phyloP scores from a whole-genome alignment of 2,888 invertebrate species.

The Ischnus inquisitorius region DNA sequence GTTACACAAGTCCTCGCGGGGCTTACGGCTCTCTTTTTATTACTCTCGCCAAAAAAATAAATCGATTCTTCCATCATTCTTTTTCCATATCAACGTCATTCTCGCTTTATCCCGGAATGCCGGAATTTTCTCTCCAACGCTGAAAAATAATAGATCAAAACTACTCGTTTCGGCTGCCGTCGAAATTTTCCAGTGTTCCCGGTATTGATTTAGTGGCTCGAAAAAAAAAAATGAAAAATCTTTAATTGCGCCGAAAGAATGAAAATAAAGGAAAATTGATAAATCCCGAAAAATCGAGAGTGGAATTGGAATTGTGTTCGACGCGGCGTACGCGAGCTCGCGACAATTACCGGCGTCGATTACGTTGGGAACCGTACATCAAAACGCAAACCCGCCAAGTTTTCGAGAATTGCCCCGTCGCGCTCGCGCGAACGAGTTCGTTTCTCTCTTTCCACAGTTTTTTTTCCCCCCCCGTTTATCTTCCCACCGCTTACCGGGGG shows the following conservation, averaged over 20 bases:
- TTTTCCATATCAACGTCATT: no score
- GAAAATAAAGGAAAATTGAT: neutral
- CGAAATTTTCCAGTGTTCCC: neutral
- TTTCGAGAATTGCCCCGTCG: constrained; percentile 71
- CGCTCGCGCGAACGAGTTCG: constrained; percentile 28
- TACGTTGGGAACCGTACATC: constrained; percentile 71
- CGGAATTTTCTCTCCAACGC: neutral
- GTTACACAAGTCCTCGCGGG: constrained; percentile 2
- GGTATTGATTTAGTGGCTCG: neutral
- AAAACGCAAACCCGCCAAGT: constrained; percentile 76
- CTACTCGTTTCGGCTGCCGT: neutral
- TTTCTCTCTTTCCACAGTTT: constrained; percentile 45
- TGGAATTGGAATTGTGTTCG: constrained; percentile 5
- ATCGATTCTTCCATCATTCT: neutral
- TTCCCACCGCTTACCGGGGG: constrained; percentile 42
- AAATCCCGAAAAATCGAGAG: neutral
- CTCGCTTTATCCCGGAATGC: no score
- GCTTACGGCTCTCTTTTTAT: neutral
- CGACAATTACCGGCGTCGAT: constrained; percentile 71
- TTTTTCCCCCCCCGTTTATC: constrained; percentile 33
- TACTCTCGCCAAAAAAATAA: neutral
- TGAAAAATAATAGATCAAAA: neutral
- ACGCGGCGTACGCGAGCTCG: constrained; percentile 34
- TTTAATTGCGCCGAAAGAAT: neutral
- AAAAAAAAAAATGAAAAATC: neutral